These are phyloP conservation scores for Mormyrus hasselquistii DNA, from an alignment of 2,797 vertebrate genomes.

Conservation along the genomic window DNA sequence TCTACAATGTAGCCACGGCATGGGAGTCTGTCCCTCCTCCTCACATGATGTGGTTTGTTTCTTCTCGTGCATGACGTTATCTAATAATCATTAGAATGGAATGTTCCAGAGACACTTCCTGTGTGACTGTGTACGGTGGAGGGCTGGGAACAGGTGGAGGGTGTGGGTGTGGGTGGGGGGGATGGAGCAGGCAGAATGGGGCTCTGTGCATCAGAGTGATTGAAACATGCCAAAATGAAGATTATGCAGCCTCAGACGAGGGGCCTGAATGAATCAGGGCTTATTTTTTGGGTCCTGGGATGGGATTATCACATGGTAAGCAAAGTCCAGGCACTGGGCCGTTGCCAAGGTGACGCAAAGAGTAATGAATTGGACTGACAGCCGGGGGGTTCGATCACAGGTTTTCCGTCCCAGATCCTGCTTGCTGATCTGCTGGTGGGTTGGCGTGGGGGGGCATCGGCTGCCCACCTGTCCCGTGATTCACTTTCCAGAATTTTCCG, in stretches of 20 bases:
- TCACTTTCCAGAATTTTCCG: not conserved
- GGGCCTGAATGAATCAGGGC: slow-evolving; percentile 55
- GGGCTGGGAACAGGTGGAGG: not conserved
- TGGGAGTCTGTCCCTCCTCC: not conserved
- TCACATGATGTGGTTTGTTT: not conserved
- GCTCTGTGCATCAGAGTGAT: slow-evolving; percentile 46
- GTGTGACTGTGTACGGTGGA: not conserved
- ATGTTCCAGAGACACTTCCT: not conserved
- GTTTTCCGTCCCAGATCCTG: not conserved
- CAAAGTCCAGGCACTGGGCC: not conserved
- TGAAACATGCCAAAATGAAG: slow-evolving; percentile 54
- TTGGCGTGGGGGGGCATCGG: not conserved
- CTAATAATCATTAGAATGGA: not conserved
- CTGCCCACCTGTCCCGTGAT: not conserved
- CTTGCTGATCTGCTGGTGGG: slow-evolving; percentile 11
- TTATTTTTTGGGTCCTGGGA: slow-evolving; percentile 30
- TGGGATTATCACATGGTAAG: slow-evolving; percentile 25
- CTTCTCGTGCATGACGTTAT: not conserved
- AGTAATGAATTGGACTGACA: slow-evolving; percentile 22
- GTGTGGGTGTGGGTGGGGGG: not conserved
- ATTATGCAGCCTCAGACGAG: slow-evolving; percentile 50
- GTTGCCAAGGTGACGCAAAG: not conserved
- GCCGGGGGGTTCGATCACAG: not conserved
- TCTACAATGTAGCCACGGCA: not conserved
- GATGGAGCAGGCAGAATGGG: not conserved